Conservation (phyloP, 2,113 vertebrate species). For the Anas platyrhynchos region DNA sequence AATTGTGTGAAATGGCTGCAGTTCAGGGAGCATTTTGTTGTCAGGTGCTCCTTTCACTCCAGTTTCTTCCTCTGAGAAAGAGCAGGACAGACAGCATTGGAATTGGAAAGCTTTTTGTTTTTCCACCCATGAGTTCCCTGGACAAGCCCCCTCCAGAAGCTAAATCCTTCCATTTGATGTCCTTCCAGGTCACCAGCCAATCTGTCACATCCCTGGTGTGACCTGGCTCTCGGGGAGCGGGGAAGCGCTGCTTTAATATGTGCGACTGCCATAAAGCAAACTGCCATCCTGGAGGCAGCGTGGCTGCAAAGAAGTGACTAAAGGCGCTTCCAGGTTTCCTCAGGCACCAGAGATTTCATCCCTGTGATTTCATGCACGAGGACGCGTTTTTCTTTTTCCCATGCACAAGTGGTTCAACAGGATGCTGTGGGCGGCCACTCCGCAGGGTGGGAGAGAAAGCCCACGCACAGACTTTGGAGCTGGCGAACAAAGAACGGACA, state of each 20-base stretch:
- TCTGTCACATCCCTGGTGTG: neutral
- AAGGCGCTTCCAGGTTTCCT: neutral
- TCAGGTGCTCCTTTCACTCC: neutral
- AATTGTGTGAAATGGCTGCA: neutral
- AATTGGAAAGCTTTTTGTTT: conserved; percentile 32
- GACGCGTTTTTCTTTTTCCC: neutral
- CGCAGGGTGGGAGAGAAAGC: neutral
- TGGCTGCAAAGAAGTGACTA: accelerated
- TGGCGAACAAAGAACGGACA: neutral
- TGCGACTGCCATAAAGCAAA: neutral
- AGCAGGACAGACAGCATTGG: neutral
- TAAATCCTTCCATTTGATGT: conserved; percentile 19
- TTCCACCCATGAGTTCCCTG: neutral
- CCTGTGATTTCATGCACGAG: neutral
- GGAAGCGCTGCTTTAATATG: neutral
- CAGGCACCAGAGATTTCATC: neutral
- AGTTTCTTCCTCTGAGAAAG: neutral
- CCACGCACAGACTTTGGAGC: neutral
- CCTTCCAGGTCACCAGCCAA: neutral
- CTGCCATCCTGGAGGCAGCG: accelerated
- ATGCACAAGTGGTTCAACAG: accelerated
- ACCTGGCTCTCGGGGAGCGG: neutral
- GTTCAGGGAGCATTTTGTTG: neutral
- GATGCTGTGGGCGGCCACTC: neutral
- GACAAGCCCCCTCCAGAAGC: neutral